phyloP scores from a whole-genome alignment of 2,888 invertebrate species.

The Allacma fusca region DNA sequence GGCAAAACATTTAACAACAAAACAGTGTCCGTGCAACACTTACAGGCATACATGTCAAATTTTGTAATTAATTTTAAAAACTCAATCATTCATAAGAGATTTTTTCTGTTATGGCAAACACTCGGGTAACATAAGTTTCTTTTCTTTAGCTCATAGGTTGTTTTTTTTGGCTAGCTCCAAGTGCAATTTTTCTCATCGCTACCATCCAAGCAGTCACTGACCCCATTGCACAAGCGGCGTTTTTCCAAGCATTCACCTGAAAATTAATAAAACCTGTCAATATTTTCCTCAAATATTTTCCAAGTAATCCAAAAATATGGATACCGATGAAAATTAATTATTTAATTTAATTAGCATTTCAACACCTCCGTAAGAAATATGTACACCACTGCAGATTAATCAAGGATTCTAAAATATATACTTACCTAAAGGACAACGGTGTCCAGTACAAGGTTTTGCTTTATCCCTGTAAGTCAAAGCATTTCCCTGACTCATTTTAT shows the following conservation, averaged over 20 bases:
- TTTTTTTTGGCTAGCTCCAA: conserved; percentile 46
- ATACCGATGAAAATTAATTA: no score
- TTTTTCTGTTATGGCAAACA: conserved; percentile 13
- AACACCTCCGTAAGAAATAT: no score
- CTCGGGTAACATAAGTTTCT: conserved; percentile 14
- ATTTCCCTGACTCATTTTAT: conserved; percentile 66
- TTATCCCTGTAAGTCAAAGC: conserved; percentile 54
- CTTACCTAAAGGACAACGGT: conserved; percentile 71
- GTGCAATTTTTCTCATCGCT: conserved; percentile 55
- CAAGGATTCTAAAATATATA: no score
- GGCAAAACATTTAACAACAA: not conserved
- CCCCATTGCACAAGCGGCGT: conserved; percentile 78
- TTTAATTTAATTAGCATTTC: no score
- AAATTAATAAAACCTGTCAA: not conserved
- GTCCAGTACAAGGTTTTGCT: conserved; percentile 70
- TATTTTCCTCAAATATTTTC: not conserved
- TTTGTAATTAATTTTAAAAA: not conserved
- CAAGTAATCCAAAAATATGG: not conserved
- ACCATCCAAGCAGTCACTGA: conserved; percentile 76
- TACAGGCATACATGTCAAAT: not conserved
- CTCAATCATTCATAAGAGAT: not conserved
- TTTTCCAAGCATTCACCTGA: conserved; percentile 75
- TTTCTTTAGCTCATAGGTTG: conserved; percentile 1
- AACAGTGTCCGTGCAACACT: not conserved
- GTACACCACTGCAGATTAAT: no score